Conservation (phyloP, 2,888 invertebrate species). For the Clivina fossor region DNA sequence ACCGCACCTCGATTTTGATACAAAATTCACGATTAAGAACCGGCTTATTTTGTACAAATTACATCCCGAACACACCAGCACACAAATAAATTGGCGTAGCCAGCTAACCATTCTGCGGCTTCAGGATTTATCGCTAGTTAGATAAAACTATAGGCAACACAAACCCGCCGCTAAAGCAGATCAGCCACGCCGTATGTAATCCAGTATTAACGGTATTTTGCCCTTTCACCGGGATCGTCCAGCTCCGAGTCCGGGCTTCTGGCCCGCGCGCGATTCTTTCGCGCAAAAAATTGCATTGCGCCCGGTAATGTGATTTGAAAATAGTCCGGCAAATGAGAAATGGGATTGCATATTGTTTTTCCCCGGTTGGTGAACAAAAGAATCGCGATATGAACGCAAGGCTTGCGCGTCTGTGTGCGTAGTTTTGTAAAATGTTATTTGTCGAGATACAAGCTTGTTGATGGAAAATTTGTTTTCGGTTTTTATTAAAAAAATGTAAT, state of each 20-base stretch:
- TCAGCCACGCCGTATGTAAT: constrained; percentile 19
- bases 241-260: neutral
- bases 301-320: constrained; percentile 22
- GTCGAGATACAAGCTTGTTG: constrained; percentile 22
- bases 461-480: no score
- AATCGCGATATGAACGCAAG: constrained; percentile 1
- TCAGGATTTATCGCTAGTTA: constrained; percentile 50
- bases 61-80: constrained; percentile 20
- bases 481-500: no score
- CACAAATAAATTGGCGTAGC: constrained; percentile 49
- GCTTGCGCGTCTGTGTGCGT: no score
- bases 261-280: constrained; percentile 3
- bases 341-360: constrained; percentile 28
- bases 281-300: constrained; percentile 19
- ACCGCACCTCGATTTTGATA: constrained; percentile 13
- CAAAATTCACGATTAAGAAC: constrained; percentile 22
- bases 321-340: constrained; percentile 21
- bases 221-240: constrained; percentile 18
- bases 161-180: constrained; percentile 29
- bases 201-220: constrained; percentile 32
- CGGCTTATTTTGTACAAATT: constrained; percentile 30
- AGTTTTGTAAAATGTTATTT: constrained; percentile 41
- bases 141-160: constrained; percentile 45
- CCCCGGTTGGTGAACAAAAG: neutral
- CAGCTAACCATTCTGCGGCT: constrained; percentile 50